A percentile compares a stretch with the other conserved stretches of the same genome.
These are phyloP conservation scores for Strix uralensis DNA, from an alignment of 2,113 vertebrate genomes.

Conservation along the genomic window DNA sequence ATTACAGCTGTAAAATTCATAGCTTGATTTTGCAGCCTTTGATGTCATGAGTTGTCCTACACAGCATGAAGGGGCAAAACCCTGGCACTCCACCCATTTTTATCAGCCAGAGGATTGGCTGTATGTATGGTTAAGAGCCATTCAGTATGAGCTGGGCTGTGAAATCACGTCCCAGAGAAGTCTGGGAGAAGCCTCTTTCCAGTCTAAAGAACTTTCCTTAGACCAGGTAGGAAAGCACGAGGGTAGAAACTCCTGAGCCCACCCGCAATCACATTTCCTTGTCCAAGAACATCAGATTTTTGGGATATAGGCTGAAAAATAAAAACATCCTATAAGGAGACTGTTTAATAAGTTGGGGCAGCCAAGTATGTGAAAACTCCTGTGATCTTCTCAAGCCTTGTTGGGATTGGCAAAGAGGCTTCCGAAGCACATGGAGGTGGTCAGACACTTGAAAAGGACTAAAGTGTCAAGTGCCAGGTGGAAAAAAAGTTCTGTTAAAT, in stretches of 20 bases:
- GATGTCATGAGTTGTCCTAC: neutral
- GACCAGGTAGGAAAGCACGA: slow-evolving; percentile 17
- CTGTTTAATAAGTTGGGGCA: slow-evolving; percentile 57
- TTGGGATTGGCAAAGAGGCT: slow-evolving; percentile 63
- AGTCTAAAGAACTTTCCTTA: slow-evolving; percentile 7
- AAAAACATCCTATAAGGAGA: slow-evolving; percentile 74
- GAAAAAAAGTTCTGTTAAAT: slow-evolving; percentile 34
- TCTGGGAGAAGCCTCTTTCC: neutral
- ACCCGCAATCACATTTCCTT: slow-evolving; percentile 60
- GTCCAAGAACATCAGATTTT: slow-evolving; percentile 73
- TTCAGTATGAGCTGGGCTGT: neutral
- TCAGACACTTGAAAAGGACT: slow-evolving; percentile 52
- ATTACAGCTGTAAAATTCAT: neutral
- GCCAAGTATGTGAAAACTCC: slow-evolving; percentile 64
- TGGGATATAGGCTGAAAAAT: slow-evolving; percentile 69
- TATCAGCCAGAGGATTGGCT: neutral
- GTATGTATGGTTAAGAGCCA: neutral
- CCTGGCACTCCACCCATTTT: neutral
- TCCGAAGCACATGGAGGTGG: slow-evolving; percentile 52
- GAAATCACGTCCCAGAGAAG: neutral
- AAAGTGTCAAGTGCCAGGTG: slow-evolving; percentile 23
- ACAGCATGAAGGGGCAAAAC: neutral
- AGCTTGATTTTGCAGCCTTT: neutral
- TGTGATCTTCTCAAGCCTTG: slow-evolving; percentile 64
- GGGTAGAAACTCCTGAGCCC: slow-evolving; percentile 41